Evolutionary conservation across 2,797 vertebrate species (phyloP).

Genomic region (Hippocampus kuda): DNA sequence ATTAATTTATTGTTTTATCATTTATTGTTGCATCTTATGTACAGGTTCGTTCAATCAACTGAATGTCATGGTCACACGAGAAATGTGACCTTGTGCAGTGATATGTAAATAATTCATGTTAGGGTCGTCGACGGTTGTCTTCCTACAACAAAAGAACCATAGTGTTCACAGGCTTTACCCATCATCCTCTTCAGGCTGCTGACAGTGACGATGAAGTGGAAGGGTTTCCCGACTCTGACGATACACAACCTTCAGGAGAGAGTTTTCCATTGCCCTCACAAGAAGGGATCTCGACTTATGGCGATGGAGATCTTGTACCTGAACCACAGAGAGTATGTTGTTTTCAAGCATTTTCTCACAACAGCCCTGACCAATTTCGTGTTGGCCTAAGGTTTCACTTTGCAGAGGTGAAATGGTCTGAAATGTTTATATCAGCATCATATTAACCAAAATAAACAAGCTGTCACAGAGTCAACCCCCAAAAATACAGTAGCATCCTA

Average conservation of each 20-base stretch:
- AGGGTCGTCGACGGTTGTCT: not conserved
- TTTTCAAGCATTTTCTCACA: not conserved
- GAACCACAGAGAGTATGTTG: slow-evolving; percentile 80
- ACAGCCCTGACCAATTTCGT: not conserved
- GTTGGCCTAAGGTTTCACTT: not conserved
- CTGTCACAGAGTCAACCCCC: too few relatives aligned
- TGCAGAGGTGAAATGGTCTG: not conserved
- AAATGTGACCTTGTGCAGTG: too few relatives aligned
- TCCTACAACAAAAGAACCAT: not conserved
- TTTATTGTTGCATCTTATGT: too few relatives aligned
- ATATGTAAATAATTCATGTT: too few relatives aligned
- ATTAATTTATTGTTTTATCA: too few relatives aligned
- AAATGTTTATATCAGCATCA: not conserved
- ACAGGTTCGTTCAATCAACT: too few relatives aligned
- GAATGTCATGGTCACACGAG: too few relatives aligned
- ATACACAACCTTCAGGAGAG: slow-evolving; percentile 37
- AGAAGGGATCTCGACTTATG: slow-evolving; percentile 60
- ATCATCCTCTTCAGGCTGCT: slow-evolving; percentile 49
- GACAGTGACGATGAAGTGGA: slow-evolving; percentile 74
- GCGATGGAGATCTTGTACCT: slow-evolving; percentile 77
- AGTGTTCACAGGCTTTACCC: not conserved
- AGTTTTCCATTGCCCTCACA: slow-evolving; percentile 17
- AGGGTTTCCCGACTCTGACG: slow-evolving; percentile 53
- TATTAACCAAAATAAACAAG: not conserved
- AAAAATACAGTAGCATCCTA: too few relatives aligned